A percentile compares a stretch with the other conserved stretches of the same genome.
Evolutionary conservation across 1,140 invertebrate genomes (phyloP).

Genomic region (Batillaria attramentaria): DNA sequence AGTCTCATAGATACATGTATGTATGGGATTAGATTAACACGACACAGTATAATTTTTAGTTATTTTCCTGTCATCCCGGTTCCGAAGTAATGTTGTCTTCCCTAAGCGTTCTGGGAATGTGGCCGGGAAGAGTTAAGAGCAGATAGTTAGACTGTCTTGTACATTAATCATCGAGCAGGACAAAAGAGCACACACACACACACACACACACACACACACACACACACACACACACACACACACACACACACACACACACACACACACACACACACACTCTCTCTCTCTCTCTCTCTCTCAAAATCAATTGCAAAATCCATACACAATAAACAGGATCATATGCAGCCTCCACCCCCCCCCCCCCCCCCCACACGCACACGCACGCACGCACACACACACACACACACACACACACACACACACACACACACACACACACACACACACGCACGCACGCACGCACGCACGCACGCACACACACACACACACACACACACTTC

Average conservation of each 20-base stretch:
- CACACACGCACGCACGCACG: background rate
- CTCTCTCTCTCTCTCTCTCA: background rate
- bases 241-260: background rate
- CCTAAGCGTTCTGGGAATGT: too few relatives aligned
- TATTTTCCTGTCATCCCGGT: too few relatives aligned
- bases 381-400: background rate
- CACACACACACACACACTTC: background rate
- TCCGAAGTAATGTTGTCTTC: too few relatives aligned
- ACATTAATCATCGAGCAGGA: too few relatives aligned
- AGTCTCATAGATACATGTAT: too few relatives aligned
- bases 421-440: background rate
- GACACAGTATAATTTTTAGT: too few relatives aligned
- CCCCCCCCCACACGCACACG: background rate
- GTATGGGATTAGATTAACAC: too few relatives aligned
- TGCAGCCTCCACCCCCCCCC: too few relatives aligned
- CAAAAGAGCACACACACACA: background rate
- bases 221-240: constrained; percentile 12
- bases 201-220: constrained; percentile 8
- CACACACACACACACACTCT: constrained; percentile 1
- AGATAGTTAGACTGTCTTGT: too few relatives aligned
- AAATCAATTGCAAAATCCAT: background rate
- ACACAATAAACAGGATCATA: too few relatives aligned
- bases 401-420: background rate
- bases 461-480: background rate
- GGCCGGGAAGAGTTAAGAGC: too few relatives aligned